Conservation (phyloP, 2,797 vertebrate genomes). For the Euthynnus affinis region DNA sequence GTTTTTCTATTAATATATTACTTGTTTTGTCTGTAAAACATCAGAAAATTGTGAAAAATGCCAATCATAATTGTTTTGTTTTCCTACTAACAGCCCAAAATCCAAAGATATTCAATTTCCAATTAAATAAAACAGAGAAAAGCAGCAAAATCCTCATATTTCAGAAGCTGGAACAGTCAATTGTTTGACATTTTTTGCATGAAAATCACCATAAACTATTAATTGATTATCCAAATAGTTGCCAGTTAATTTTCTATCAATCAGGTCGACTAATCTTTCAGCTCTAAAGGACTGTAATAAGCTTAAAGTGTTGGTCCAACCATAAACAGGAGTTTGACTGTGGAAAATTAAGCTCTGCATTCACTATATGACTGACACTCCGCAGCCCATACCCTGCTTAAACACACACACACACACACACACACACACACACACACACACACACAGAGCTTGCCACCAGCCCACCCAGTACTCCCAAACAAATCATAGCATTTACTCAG, state of each 20-base stretch:
- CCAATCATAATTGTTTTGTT: neutral
- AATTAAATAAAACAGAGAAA: slow-evolving; percentile 4
- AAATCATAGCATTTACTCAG: slow-evolving; percentile 63
- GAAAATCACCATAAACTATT: neutral
- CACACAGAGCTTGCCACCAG: slow-evolving; percentile 36
- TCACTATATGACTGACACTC: slow-evolving; percentile 37
- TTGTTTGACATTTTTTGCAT: neutral
- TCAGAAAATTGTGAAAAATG: neutral
- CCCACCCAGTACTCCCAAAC: slow-evolving; percentile 63
- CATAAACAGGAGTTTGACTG: slow-evolving; percentile 34
- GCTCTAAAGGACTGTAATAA: neutral
- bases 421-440: slow-evolving; percentile 24
- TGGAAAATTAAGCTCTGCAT: slow-evolving; percentile 23
- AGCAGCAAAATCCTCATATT: neutral
- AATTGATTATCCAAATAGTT: neutral
- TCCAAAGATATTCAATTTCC: neutral
- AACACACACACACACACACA: slow-evolving; percentile 34
- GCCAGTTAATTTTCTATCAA: neutral
- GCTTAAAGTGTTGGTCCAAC: slow-evolving; percentile 7
- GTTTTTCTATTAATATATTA: neutral
- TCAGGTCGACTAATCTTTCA: neutral
- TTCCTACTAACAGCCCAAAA: neutral
- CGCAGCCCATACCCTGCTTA: neutral
- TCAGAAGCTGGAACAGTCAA: neutral
- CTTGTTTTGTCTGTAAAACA: neutral